A percentile compares a stretch with the other conserved stretches of the same genome.
Evolutionary conservation across 2,113 vertebrate species (phyloP).

Genomic region (Nothobranchius kuhntae): DNA sequence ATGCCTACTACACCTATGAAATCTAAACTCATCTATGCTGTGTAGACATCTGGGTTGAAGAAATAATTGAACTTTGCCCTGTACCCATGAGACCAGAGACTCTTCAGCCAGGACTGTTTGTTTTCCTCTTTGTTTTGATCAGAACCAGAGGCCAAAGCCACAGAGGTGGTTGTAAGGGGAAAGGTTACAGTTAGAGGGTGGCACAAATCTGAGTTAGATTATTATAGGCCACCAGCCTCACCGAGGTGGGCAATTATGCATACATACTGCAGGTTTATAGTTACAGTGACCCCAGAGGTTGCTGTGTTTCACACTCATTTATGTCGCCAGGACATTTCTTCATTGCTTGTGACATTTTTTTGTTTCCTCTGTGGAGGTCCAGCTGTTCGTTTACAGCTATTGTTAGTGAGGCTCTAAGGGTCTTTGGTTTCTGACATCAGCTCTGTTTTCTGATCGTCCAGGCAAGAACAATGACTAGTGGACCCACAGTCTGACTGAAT

Average conservation of each 20-base stretch:
- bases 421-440: conserved; percentile 25
- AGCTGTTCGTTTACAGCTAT: conserved; percentile 30
- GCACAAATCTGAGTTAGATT: neutral
- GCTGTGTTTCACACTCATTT: conserved; percentile 4
- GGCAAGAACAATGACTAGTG: conserved; percentile 47
- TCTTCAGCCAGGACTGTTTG: neutral
- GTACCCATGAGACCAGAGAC: neutral
- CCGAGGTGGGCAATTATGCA: no score
- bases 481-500: no score
- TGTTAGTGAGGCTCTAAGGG: conserved; percentile 37
- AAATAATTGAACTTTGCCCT: neutral
- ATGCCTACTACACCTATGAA: neutral
- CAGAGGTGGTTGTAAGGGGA: neutral
- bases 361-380: neutral
- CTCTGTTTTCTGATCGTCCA: conserved; percentile 38
- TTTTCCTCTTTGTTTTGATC: neutral
- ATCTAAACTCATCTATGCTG: neutral
- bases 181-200: neutral
- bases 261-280: neutral
- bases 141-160: neutral
- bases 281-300: neutral
- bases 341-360: neutral
- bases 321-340: no score
- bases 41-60: neutral
- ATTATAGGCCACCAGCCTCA: no score